Evolutionary conservation across 2,888 invertebrate genomes (phyloP).

Genomic region (Venustoraphidia nigricollis): DNA sequence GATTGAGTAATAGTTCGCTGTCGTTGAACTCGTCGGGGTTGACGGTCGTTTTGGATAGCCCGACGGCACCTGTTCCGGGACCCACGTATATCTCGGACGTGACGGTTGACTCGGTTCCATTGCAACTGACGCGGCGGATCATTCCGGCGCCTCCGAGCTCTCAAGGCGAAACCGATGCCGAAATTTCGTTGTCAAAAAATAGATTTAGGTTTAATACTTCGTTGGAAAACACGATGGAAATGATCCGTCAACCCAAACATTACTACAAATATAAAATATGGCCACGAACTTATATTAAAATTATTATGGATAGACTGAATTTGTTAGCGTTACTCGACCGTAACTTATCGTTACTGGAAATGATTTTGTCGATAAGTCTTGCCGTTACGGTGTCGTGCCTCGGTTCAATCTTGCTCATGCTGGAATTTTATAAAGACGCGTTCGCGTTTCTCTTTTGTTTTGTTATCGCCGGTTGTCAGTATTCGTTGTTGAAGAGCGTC

Average conservation of each 20-base stretch:
- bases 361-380: constrained; percentile 64
- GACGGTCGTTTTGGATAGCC: constrained; percentile 27
- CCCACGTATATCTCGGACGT: constrained; percentile 10
- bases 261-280: constrained; percentile 64
- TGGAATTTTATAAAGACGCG: constrained; percentile 80
- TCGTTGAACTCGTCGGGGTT: constrained; percentile 29
- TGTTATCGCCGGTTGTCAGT: constrained; percentile 96
- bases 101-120: neutral
- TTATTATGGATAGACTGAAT: constrained; percentile 84
- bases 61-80: constrained; percentile 21
- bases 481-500: constrained; percentile 90
- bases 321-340: constrained; percentile 85
- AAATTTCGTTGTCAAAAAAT: constrained; percentile 35
- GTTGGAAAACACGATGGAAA: constrained; percentile 33
- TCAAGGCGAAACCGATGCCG: constrained; percentile 39
- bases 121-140: constrained; percentile 19
- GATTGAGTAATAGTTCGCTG: constrained; percentile 31
- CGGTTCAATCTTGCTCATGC: constrained; percentile 67
- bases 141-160: constrained; percentile 33
- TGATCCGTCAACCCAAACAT: constrained; percentile 23
- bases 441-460: constrained; percentile 91
- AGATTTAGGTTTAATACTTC: constrained; percentile 41
- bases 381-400: constrained; percentile 74
- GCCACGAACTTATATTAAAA: constrained; percentile 51
- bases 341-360: constrained; percentile 71